phyloP scores from a whole-genome alignment of 1,140 invertebrate species.

The Drosophila lacteicornis region DNA sequence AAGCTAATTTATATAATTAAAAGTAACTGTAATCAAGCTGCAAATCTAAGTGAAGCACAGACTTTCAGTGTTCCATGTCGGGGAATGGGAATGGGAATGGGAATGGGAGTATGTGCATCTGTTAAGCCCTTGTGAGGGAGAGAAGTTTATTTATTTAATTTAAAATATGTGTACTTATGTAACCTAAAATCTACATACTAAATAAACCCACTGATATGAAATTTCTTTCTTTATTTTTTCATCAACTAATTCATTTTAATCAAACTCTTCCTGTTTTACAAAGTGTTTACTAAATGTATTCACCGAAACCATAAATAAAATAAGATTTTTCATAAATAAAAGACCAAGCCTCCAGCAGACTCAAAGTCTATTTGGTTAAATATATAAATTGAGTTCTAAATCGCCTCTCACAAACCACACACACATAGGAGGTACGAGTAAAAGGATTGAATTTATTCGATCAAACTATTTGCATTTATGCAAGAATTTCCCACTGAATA shows the following conservation, averaged over 20 bases:
- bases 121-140: no score
- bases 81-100: background rate
- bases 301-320: no score
- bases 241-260: background rate
- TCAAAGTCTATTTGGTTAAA: no score
- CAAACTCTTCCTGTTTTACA: background rate
- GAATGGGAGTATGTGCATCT: background rate
- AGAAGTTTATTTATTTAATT: background rate
- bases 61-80: background rate
- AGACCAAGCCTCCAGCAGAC: no score
- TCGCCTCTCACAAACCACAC: no score
- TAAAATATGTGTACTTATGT: background rate
- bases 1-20: constrained; percentile 70
- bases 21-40: constrained; percentile 36
- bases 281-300: background rate
- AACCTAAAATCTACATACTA: background rate
- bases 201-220: background rate
- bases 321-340: no score
- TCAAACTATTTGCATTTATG: background rate
- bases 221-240: no score
- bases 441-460: background rate
- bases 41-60: constrained; percentile 35
- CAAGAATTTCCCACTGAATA: constrained; percentile 8
- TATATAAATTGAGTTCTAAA: background rate
- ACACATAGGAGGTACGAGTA: background rate